These are phyloP conservation scores for Chionodraco myersi DNA, from an alignment of 2,113 vertebrate genomes.

Conservation along the genomic window DNA sequence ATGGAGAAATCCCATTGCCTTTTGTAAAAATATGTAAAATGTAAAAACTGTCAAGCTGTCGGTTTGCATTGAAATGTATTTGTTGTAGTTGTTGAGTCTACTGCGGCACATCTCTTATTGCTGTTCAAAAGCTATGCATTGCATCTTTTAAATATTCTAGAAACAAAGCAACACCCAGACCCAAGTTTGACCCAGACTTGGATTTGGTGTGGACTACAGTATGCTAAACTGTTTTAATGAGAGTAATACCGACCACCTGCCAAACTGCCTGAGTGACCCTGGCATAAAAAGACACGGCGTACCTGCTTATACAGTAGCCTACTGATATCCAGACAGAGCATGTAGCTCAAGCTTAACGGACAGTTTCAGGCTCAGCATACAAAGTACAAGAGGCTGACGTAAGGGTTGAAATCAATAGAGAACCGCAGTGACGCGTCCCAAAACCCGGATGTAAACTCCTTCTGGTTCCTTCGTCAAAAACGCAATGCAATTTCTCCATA, in stretches of 20 bases:
- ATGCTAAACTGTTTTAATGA: constrained; percentile 25
- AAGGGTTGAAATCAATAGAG: constrained; percentile 45
- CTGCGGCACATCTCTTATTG: background rate
- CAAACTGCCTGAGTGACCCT: background rate
- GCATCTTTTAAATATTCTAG: background rate
- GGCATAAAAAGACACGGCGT: background rate
- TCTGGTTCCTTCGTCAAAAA: too few species aligned
- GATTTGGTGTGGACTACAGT: background rate
- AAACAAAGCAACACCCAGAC: background rate
- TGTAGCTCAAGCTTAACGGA: constrained; percentile 14
- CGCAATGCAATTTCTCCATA: too few species aligned
- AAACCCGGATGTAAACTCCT: too few species aligned
- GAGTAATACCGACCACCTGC: constrained; percentile 15
- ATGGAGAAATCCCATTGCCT: too few species aligned
- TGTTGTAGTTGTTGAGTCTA: background rate
- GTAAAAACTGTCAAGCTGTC: background rate
- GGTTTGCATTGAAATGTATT: background rate
- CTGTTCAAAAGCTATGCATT: background rate
- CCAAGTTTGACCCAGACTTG: constrained; percentile 4
- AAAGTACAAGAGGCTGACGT: constrained; percentile 33
- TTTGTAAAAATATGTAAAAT: background rate
- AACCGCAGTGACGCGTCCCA: too few species aligned
- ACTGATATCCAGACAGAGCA: constrained; percentile 32
- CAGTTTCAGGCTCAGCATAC: constrained; percentile 42
- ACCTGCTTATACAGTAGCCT: background rate